Conservation (phyloP, 2,113 vertebrate genomes). For the Callaeas wilsoni region DNA sequence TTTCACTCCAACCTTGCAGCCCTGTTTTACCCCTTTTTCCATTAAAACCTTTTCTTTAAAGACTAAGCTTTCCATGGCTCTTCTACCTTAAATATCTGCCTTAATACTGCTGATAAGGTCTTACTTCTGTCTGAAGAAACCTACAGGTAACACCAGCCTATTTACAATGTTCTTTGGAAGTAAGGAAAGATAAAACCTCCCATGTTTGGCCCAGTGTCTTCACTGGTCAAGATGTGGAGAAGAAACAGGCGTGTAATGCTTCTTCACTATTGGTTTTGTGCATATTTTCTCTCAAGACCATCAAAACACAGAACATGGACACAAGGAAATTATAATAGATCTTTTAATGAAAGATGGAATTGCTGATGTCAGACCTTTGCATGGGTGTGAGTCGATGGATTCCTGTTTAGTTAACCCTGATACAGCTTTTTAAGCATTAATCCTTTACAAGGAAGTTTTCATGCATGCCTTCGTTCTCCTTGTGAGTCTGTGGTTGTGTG, state of each 20-base stretch:
- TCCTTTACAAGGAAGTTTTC: background rate
- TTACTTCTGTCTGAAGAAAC: background rate
- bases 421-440: background rate
- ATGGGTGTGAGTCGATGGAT: background rate
- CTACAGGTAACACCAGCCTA: background rate
- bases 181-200: background rate
- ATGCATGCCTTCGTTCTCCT: rapidly evolving
- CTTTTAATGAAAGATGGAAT: background rate
- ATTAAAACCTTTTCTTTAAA: background rate
- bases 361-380: background rate
- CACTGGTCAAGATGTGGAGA: background rate
- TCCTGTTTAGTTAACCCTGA: background rate
- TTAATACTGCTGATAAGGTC: background rate
- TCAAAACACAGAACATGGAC: rapidly evolving
- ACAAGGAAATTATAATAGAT: background rate
- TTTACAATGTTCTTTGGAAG: background rate
- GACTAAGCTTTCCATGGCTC: background rate
- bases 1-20: background rate
- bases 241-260: background rate
- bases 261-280: background rate
- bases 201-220: background rate
- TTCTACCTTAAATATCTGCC: background rate
- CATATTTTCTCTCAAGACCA: background rate
- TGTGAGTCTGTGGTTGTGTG: background rate
- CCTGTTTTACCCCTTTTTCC: background rate